Base-by-base conservation (phyloP, 2,888 invertebrate species). In the Lithophane ornitopus region DNA sequence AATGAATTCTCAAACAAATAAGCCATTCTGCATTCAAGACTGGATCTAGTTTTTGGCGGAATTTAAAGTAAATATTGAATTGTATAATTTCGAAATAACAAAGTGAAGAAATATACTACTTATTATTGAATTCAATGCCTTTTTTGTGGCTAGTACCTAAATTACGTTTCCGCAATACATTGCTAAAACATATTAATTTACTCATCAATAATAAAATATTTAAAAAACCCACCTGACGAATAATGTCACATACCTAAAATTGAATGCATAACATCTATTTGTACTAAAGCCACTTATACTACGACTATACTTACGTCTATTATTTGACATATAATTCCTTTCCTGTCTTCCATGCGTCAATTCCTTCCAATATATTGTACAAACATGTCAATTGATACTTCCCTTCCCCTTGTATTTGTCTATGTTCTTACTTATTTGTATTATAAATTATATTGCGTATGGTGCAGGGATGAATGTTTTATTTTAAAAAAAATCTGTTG, bases 271-370 rank as follows among this genome's bases (percentile, higher is more conserved):
- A 61, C 59, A 72, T 76, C 41, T 69, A 9, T 54, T 16, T 58
- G 26, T 72, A 72, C 65, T 68, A 70, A 46, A 62, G 54, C 16
- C 76, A 73, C 44, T 72, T 68, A 70, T 74, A 67, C 44, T 67
- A 56, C 56, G 68, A 85, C 79, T 85, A 83, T 87, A 70, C 41
- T 39, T 49, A 56, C 68, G 69, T 75, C 26, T 75, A 80, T 75
- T 56, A 86, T 89, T 88, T 88, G 69, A 84, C 84, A 91, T 85
- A 77, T 76, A 85, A 90, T 93, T 93, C 91, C 89, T 92, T 94
- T 94, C 91, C 92, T 89, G 96, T 96, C 96, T 96, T 96, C 96
- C 96, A 95, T 90, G 85, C 75, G 95, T 96, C 96, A 96, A 96
- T 96, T 95, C 95, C 96, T 96, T 96, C 95, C 95, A 94, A 91